Base-by-base conservation (phyloP, 2,113 vertebrate genomes). In the Coreoperca whiteheadi region DNA sequence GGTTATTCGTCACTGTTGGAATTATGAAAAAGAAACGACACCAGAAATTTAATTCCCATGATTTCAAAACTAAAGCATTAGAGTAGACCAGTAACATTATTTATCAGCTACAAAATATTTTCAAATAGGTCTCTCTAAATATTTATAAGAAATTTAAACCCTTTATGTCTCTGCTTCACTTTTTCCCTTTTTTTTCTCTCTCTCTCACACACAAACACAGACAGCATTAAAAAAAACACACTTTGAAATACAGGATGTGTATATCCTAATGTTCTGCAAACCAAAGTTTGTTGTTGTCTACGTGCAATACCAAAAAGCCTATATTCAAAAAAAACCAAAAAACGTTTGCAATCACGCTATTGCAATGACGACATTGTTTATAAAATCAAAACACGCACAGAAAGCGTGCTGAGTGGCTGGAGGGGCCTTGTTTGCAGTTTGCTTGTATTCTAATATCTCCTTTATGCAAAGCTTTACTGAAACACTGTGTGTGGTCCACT, bases 401-500 rank as follows among this genome's bases (percentile, higher is more conserved):
- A 88, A 68, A 83, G 86, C 54, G 34, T n/a, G 74, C 54, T 11
- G 84, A 89, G 85, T 41, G 75, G 83, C 77, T 37, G 77, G 78
- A 46, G 54, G 30, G 73, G 82, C 34, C 69, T 92, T 90, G 89
- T 94, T 91, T 92, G 85, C 85, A 71, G 69, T 88, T 86, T 91
- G 86, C 91, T 90, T 92, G 90, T 91, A 79, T 92, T 94, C 86
- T 93, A 93, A 94, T 93, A 93, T 93, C 90, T 91, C 84, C 87
- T 89, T 93, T 92, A 91, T 91, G 91, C 90, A 66, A 28, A 84
- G 88, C 89, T 78, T 80, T 72, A 56, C 85, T 69, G 78, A 87
- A 57, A 60, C 93, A 43, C 88, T 92, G 94, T 95, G 94, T 94
- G 94, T 95, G 95, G 94, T 95, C 95, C 91, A 82, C 87, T 90